A percentile compares a stretch with the other conserved stretches of the same genome.
These are phyloP conservation scores for Pandemis corylana DNA, from an alignment of 2,888 invertebrate genomes.

Conservation along the genomic window DNA sequence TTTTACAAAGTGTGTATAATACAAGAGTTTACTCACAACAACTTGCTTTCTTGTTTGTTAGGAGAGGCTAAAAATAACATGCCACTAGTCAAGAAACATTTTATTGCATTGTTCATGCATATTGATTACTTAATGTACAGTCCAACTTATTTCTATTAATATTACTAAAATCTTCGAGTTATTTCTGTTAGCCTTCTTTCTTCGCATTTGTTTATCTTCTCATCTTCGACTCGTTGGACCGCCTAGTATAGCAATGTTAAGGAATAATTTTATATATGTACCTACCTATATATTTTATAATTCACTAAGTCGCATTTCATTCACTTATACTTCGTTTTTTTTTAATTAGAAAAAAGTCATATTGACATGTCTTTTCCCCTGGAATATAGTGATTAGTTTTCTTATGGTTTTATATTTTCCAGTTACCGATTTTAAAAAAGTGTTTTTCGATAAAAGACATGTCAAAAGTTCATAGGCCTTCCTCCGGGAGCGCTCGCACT, in stretches of 20 bases:
- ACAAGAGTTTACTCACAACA: no score
- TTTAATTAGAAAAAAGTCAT: neutral
- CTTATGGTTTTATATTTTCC: neutral
- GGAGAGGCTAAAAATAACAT: neutral
- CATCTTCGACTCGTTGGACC: conserved; percentile 78
- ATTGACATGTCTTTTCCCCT: no score
- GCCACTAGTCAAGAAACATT: conserved; percentile 28
- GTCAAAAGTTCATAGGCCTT: no score
- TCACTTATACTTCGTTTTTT: neutral
- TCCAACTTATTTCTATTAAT: conserved; percentile 12
- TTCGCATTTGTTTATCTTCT: conserved; percentile 65
- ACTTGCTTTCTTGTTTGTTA: no score
- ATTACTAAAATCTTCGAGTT: conserved; percentile 21
- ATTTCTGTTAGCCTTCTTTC: conserved; percentile 17
- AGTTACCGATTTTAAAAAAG: no score
- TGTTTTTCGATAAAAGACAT: no score
- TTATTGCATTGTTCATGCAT: conserved; percentile 38
- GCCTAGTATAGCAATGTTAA: conserved; percentile 71
- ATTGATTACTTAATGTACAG: conserved; percentile 26
- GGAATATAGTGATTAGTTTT: no score
- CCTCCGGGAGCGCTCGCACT: no score
- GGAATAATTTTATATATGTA: conserved; percentile 47
- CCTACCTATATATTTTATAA: no score
- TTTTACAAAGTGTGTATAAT: no score
- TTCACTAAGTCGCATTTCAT: neutral